Evolutionary conservation across 2,888 invertebrate genomes (phyloP), one percentile per base, ranked within the genome.

Genomic region (Homarus gammarus): DNA sequence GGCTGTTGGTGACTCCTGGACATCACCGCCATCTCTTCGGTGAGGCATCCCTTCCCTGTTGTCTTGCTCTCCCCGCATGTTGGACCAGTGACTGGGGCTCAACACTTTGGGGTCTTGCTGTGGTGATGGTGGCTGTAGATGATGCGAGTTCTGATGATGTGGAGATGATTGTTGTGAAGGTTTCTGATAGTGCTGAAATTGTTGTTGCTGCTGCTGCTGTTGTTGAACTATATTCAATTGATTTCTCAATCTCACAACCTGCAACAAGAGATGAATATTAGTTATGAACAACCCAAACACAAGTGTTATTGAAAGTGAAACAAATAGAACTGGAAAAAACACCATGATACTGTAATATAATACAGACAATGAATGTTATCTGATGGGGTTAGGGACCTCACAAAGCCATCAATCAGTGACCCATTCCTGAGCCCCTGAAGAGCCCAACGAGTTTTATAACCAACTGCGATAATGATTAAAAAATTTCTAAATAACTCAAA

Each of bases 191-290:
- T 87, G 87, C 10, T 83, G 82, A 3, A 38, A 40, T 2, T 84
- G 87, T 27, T 87, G 87, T 10, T 82, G 82, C 40, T 89, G 89
- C 36, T 89, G 84, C n/a, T 89, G 84, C 27, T 89, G 77, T n/a
- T 84, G 84, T 44, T 91, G 91, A 22, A 82, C 77, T 44, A 91
- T 89, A 70, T 91, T 91, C 33, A 91, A 72, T 31, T 89, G 91
- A 84, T 91, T 91, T 49, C 91, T 73, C 49, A 91, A 68, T 78
- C 91, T 82, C 68, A 91, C 91, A 73, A 91, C 91, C 91, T 91
- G 79, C 15, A 31, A 51, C 18, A 31, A 61, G 38, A 38, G 10
- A n/a, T n/a, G n/a, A n/a, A n/a, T n/a, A n/a, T n/a, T n/a, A n/a
- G n/a, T n/a, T n/a, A n/a, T n/a, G n/a, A n/a, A n/a, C n/a, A n/a